Evolutionary conservation across 2,113 vertebrate genomes (phyloP), one percentile per base, ranked within the genome.

Genomic region (Oxygymnocypris stewartii): DNA sequence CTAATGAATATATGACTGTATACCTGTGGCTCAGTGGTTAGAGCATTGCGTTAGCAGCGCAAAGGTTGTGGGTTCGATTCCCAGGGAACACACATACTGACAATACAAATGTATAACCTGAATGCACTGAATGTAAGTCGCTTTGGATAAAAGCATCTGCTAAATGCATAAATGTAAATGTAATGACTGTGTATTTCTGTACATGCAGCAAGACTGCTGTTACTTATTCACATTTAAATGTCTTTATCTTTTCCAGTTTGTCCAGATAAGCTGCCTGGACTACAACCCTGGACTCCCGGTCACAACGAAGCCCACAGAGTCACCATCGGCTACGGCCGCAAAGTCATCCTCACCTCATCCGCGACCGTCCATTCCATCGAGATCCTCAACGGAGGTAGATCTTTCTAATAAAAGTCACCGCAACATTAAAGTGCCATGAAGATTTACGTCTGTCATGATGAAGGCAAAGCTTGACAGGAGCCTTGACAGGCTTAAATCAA

Each of bases 291-390:
- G 98, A 94, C 89, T 35, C 97, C 98, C 0, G 97, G 97, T n/a
- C 96, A 98, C 31, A 92, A 92, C 0, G 75, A 94, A 84, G 90
- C 94, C 37, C 95, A 96, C 73, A 93, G 0, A 0, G 91, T 97
- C 14, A 93, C 93, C 47, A 97, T 99, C 18, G 89, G 93, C 18
- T 90, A 78, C 0, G 96, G 96, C 88, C 94, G 89, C 80, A 95
- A 93, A 57, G 91, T 99, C 12, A 94, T 99, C 42, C 96, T 99
- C 16, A 93, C 94, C 1, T 93, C 96, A 1, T 99, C 98, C 0
- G 96, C 96, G 0, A 99, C 97, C 0, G 95, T 99, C 47, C 96
- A 97, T 89, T 99, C 98, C 4, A 96, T 99, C 69, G 93, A 94
- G 89, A 96, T 99, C 91, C 92, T 93, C 6, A 90, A 94, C 0